phyloP scores from a whole-genome alignment of 2,113 vertebrate genomes.

The Brachionichthys hirsutus region DNA sequence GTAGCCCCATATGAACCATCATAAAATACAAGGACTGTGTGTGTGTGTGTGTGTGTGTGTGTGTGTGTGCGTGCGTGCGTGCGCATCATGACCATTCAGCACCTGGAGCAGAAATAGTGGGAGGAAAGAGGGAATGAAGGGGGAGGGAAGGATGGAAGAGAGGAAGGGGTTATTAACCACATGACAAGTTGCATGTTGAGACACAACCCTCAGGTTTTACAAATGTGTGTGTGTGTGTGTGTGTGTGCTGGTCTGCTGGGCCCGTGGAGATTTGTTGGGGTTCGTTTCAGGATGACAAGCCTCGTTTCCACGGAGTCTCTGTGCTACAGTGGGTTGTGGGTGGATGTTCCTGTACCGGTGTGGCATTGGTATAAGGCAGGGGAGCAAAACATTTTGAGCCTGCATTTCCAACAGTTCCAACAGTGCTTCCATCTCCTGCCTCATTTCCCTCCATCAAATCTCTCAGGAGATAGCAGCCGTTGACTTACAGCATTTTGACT shows the following conservation, averaged over 20 bases:
- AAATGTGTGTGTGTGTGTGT: slow-evolving; percentile 18
- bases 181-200: slow-evolving; percentile 63
- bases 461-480: slow-evolving; percentile 32
- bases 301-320: slow-evolving; percentile 42
- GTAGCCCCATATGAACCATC: slow-evolving; percentile 14
- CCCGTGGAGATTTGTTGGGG: slow-evolving; percentile 20
- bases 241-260: slow-evolving; percentile 25
- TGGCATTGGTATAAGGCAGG: slow-evolving; percentile 9
- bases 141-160: slow-evolving; percentile 20
- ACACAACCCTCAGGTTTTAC: slow-evolving; percentile 46
- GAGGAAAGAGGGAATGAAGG: neutral
- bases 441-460: slow-evolving; percentile 49
- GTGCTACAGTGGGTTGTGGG: neutral
- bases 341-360: slow-evolving; percentile 26
- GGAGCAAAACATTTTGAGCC: slow-evolving; percentile 23
- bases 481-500: slow-evolving; percentile 36
- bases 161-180: slow-evolving; percentile 61
- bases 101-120: slow-evolving; percentile 39
- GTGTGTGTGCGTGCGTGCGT: slow-evolving; percentile 16
- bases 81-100: slow-evolving; percentile 34
- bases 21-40: neutral
- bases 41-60: no score
- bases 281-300: slow-evolving; percentile 43
- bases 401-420: slow-evolving; percentile 38
- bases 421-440: slow-evolving; percentile 29